Evolutionary conservation across 2,797 vertebrate species (phyloP).

Genomic region (Serranus cabrilla): DNA sequence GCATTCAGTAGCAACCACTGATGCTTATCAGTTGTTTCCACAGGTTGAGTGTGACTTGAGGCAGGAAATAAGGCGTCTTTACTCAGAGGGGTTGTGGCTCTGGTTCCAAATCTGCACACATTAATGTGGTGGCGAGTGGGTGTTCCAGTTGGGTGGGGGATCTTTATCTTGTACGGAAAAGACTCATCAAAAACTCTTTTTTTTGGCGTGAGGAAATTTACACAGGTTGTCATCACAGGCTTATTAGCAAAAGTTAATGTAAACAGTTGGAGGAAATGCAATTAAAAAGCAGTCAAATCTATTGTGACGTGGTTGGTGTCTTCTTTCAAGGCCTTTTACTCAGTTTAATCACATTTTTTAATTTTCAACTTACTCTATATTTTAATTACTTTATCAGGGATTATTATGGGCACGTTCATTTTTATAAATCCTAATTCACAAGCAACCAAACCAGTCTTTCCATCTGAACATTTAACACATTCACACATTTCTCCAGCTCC

Average conservation of each 20-base stretch:
- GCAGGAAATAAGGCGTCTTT: conserved; percentile 28
- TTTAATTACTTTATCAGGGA: too few species aligned
- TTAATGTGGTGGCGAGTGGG: conserved; percentile 19
- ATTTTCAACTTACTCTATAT: too few species aligned
- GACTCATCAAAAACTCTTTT: not conserved
- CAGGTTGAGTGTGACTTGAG: not conserved
- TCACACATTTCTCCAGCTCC: not conserved
- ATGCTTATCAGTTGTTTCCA: conserved; percentile 64
- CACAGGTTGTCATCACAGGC: conserved; percentile 4
- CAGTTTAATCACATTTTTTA: too few species aligned
- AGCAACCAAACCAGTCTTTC: not conserved
- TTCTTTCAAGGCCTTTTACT: too few species aligned
- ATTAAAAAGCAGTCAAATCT: not conserved
- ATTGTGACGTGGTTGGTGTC: too few species aligned
- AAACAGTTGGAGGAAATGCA: conserved; percentile 6
- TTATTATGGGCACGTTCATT: not conserved
- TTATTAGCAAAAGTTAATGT: not conserved
- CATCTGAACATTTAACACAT: not conserved
- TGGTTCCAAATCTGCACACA: not conserved
- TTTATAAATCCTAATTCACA: not conserved
- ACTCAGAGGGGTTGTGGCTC: not conserved
- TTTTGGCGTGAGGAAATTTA: conserved; percentile 3
- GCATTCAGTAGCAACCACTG: conserved; percentile 24
- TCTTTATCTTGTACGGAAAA: conserved; percentile 44
- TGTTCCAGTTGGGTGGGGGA: conserved; percentile 45